Base-by-base conservation (phyloP, 2,888 invertebrate genomes). In the Cosmia trapezina region DNA sequence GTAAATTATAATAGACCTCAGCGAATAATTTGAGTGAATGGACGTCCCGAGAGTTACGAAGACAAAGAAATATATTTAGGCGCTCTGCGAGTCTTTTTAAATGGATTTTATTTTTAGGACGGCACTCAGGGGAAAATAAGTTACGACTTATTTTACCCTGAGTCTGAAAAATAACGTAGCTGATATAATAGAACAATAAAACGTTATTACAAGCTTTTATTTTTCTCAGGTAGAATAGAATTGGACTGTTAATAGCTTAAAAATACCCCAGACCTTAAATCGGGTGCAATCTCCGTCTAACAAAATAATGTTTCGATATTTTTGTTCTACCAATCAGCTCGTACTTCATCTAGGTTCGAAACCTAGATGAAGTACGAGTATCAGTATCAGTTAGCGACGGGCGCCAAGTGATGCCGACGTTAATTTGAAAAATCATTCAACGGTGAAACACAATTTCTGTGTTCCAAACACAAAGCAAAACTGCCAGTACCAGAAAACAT, bases 351-450 rank as follows among this genome's bases (percentile, higher is more conserved):
- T 45, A 53, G 14, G 14, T 47, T n/a, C 37, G 9, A 62, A 73
- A n/a, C n/a, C n/a, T n/a, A n/a, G n/a, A n/a, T n/a, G n/a, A n/a
- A n/a, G n/a, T n/a, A n/a, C n/a, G n/a, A n/a, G n/a, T n/a, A n/a
- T n/a, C n/a, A n/a, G n/a, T n/a, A n/a, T n/a, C n/a, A 73, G 49
- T 59, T 63, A 33, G 37, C 56, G 22, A 53, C 28, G 37, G 53
- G 53, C 33, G 56, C 57, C 47, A 70, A 83, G 37, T 45, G 28
- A 45, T 69, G 56, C 65, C 56, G 33, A 41, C 56, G 51, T 64
- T 67, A 66, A 80, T 70, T 80, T 57, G 4, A 80, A 80, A 74
- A 67, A 68, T 53, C 70, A 67, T 54, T 70, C 45, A 60, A 54
- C 56, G 14, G 19, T 59, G 3, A 43, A 56, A 57, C 37, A 28